Evolutionary conservation across 1,140 invertebrate genomes (phyloP).

Genomic region (Plutomurus gul): DNA sequence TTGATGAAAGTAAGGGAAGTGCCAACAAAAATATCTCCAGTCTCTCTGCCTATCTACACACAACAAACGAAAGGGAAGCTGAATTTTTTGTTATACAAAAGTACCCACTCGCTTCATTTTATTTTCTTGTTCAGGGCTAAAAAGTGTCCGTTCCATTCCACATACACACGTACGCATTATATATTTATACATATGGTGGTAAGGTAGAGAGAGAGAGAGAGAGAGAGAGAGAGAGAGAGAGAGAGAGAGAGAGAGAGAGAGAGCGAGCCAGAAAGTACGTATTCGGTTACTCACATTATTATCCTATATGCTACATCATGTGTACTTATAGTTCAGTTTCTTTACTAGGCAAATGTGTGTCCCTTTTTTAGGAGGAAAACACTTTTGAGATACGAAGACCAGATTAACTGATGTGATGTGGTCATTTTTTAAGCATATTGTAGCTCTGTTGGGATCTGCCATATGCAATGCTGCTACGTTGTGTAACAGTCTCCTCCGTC

Average conservation of each 20-base stretch:
- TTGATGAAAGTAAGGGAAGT: too few species aligned
- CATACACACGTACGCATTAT: not conserved
- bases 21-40: too few species aligned
- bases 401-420: slow-evolving; percentile 34
- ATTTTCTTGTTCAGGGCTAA: not conserved
- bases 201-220: not conserved
- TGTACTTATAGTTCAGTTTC: not conserved
- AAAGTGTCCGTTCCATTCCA: not conserved
- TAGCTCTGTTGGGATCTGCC: too few species aligned
- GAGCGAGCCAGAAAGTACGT: too few species aligned
- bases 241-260: too few species aligned
- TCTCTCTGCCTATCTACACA: not conserved
- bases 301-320: not conserved
- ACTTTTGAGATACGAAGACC: not conserved
- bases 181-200: not conserved
- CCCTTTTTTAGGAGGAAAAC: not conserved
- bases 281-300: not conserved
- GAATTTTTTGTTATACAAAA: slow-evolving; percentile 1
- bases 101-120: not conserved
- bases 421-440: slow-evolving; percentile 44
- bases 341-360: not conserved
- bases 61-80: slow-evolving; percentile 16
- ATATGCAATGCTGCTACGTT: too few species aligned
- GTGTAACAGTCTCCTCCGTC: too few species aligned
- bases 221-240: too few species aligned